Evolutionary conservation across 2,797 vertebrate species (phyloP).

Genomic region (Esox lucius): DNA sequence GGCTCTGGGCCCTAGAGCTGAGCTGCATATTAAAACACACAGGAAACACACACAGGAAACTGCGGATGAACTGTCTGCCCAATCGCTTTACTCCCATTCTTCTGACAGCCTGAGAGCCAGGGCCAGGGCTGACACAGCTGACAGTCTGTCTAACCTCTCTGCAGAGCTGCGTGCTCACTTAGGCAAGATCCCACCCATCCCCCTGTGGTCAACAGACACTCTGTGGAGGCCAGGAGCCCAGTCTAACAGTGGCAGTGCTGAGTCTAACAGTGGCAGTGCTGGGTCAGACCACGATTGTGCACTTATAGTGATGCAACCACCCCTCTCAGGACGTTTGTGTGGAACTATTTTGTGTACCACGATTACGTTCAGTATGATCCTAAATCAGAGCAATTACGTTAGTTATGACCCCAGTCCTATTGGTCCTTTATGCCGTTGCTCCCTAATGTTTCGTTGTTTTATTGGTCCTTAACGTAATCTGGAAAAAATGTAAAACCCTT

Average conservation of each 20-base stretch:
- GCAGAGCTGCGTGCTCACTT: slow-evolving; percentile 8
- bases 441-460: too few species aligned
- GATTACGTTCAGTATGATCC: too few species aligned
- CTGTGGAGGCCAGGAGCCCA: slow-evolving; percentile 4
- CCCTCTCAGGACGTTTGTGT: too few species aligned
- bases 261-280: slow-evolving; percentile 11
- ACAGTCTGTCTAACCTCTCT: slow-evolving; percentile 54
- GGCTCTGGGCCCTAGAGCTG: slow-evolving; percentile 51
- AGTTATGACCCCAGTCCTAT: too few species aligned
- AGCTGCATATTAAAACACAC: slow-evolving; percentile 70
- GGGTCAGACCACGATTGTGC: background rate
- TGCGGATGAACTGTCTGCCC: slow-evolving; percentile 47
- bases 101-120: slow-evolving; percentile 21
- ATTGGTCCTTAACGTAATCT: too few species aligned
- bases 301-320: too few species aligned
- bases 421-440: too few species aligned
- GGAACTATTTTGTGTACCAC: too few species aligned
- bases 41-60: slow-evolving; percentile 76
- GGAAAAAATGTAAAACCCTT: too few species aligned
- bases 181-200: background rate
- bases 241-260: slow-evolving; percentile 17
- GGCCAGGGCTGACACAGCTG: slow-evolving; percentile 49
- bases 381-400: too few species aligned
- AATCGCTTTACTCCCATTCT: slow-evolving; percentile 43
- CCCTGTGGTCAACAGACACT: slow-evolving; percentile 10